Percentiles rank a stretch among this genome's conserved stretches.
phyloP scores from a whole-genome alignment of 2,888 invertebrate species.

The Pyrocoelia pectoralis region DNA sequence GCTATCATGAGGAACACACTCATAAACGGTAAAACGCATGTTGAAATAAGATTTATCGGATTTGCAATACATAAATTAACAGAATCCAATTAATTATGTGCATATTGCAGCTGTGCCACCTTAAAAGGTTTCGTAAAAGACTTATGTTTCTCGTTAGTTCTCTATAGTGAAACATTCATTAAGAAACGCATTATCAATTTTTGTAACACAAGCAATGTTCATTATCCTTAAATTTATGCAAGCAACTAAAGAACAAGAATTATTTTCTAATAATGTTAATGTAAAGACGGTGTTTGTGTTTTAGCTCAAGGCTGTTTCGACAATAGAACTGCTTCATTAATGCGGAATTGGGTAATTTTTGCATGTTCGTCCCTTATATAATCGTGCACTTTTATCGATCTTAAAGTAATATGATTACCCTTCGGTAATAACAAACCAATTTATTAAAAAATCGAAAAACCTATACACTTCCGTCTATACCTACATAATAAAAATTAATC shows the following conservation, averaged over 20 bases:
- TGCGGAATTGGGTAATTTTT: constrained; percentile 10
- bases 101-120: constrained; percentile 39
- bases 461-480: constrained; percentile 45
- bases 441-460: constrained; percentile 56
- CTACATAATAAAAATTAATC: constrained; percentile 59
- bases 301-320: constrained; percentile 3
- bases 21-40: constrained; percentile 18
- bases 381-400: constrained; percentile 13
- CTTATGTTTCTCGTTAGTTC: constrained; percentile 37
- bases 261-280: constrained; percentile 16
- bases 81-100: constrained; percentile 45
- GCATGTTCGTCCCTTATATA: constrained; percentile 5
- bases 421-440: constrained; percentile 50
- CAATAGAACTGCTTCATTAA: neutral
- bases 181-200: constrained; percentile 19
- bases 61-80: constrained; percentile 45
- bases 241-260: constrained; percentile 2
- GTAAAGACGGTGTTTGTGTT: constrained; percentile 6
- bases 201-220: constrained; percentile 16
- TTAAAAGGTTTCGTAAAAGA: constrained; percentile 44
- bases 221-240: constrained; percentile 17
- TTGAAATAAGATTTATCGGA: constrained; percentile 40
- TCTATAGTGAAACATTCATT: constrained; percentile 1
- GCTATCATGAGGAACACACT: constrained; percentile 2
- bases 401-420: constrained; percentile 45